Evolutionary conservation across 1,140 invertebrate species (phyloP).

Genomic region (Spodoptera frugiperda): DNA sequence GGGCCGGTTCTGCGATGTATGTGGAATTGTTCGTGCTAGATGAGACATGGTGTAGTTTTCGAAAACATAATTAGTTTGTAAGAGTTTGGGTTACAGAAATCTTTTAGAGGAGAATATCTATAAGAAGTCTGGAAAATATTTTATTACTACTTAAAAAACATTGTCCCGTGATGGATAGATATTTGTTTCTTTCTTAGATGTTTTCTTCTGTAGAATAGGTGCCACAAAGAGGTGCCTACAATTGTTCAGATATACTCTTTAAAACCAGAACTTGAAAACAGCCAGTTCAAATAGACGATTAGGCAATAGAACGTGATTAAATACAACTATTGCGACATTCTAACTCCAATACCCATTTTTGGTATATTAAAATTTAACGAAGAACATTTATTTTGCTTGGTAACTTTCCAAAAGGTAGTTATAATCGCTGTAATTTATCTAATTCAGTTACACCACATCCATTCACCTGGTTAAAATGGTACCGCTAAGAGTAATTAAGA

Average conservation of each 20-base stretch:
- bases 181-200: no score
- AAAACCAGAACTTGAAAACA: no score
- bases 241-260: no score
- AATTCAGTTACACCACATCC: constrained; percentile 33
- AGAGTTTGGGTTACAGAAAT: no score
- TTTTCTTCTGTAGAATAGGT: no score
- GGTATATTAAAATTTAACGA: not conserved
- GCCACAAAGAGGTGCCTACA: no score
- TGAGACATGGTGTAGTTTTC: not conserved
- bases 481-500: constrained; percentile 34
- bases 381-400: constrained; percentile 23
- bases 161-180: no score
- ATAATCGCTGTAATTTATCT: constrained; percentile 41
- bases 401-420: constrained; percentile 35
- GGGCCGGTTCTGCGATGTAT: constrained; percentile 46
- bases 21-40: constrained; percentile 18
- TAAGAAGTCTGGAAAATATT: no score
- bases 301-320: not conserved
- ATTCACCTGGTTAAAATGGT: constrained; percentile 38
- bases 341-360: constrained; percentile 7
- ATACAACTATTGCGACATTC: not conserved
- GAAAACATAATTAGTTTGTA: no score
- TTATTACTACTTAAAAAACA: no score
- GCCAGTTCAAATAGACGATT: no score
- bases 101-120: no score